These are phyloP conservation scores for Acanthopleura granulata DNA, from an alignment of 2,888 invertebrate species.

Conservation along the genomic window DNA sequence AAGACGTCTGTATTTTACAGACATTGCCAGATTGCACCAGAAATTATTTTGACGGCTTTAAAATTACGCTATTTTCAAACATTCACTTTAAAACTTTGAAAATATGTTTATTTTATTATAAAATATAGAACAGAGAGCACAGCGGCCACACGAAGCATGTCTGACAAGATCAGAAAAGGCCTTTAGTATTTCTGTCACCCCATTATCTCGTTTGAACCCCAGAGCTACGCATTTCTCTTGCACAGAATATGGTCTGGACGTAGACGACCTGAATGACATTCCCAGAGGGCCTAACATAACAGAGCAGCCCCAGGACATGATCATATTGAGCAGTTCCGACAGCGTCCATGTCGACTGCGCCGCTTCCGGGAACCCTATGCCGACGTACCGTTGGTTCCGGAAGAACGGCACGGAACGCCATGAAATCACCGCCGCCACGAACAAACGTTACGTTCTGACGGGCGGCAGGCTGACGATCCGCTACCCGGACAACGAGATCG, in stretches of 20 bases:
- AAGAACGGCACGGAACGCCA: slow-evolving; percentile 25
- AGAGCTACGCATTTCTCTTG: neutral
- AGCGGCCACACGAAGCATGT: too few relatives aligned
- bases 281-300: slow-evolving; percentile 91
- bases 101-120: too few relatives aligned
- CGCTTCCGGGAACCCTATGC: slow-evolving; percentile 85
- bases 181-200: too few relatives aligned
- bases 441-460: slow-evolving; percentile 77
- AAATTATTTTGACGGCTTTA: too few relatives aligned
- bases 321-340: slow-evolving; percentile 52
- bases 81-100: too few relatives aligned
- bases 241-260: slow-evolving; percentile 61
- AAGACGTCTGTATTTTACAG: too few relatives aligned
- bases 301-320: slow-evolving; percentile 77
- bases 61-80: too few relatives aligned
- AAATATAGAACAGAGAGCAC: too few relatives aligned
- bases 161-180: too few relatives aligned
- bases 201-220: too few relatives aligned
- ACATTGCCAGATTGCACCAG: too few relatives aligned
- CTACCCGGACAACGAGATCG: slow-evolving; percentile 80
- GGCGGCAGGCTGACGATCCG: slow-evolving; percentile 88
- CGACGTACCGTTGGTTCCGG: slow-evolving; percentile 90
- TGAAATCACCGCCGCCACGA: slow-evolving; percentile 71
- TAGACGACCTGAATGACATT: slow-evolving; percentile 81
- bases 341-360: slow-evolving; percentile 65